Evolutionary conservation across 2,797 vertebrate genomes (phyloP).

Genomic region (Oreortyx pictus): DNA sequence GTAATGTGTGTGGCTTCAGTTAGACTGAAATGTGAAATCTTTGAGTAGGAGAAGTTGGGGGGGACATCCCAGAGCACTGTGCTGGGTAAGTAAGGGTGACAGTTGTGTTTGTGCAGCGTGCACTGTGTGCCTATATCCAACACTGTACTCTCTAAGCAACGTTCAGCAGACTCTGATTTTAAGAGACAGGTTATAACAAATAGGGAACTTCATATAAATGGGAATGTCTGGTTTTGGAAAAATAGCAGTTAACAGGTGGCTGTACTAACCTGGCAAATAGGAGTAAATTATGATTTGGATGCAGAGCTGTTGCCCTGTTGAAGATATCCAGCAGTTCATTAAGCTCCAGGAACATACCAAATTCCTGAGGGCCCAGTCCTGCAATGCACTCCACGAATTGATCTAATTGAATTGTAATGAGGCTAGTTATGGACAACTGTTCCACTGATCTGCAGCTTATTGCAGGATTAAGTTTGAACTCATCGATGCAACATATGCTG

Average conservation of each 20-base stretch:
- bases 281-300: not conserved
- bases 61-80: not conserved
- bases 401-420: slow-evolving; percentile 48
- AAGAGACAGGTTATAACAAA: not conserved
- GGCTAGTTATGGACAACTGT: slow-evolving; percentile 14
- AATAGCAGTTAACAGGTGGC: slow-evolving; percentile 22
- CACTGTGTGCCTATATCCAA: not conserved
- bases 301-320: slow-evolving; percentile 7
- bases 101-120: not conserved
- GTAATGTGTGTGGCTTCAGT: not conserved
- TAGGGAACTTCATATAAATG: not conserved
- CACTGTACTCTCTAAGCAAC: not conserved
- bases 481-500: not conserved
- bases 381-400: slow-evolving; percentile 9
- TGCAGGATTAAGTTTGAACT: not conserved
- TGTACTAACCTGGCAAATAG: slow-evolving; percentile 7
- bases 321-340: slow-evolving; percentile 3
- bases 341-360: not conserved
- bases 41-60: not conserved
- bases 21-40: not conserved
- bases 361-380: slow-evolving; percentile 6
- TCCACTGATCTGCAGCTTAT: not conserved
- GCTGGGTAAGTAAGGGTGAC: not conserved
- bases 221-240: not conserved
- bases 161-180: not conserved